phyloP scores from a whole-genome alignment of 1,140 invertebrate genomes.

The Idris sp. region DNA sequence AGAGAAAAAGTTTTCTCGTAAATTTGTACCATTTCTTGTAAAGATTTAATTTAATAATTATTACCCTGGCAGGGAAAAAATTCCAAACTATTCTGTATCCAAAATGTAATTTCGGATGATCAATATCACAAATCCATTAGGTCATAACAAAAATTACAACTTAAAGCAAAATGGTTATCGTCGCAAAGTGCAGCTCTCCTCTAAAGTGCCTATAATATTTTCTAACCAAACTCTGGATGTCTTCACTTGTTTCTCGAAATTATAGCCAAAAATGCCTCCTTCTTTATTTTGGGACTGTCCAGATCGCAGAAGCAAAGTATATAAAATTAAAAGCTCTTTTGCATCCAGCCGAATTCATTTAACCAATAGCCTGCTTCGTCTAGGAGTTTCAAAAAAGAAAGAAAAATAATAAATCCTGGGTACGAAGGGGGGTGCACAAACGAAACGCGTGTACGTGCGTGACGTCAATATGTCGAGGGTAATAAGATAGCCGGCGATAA shows the following conservation, averaged over 20 bases:
- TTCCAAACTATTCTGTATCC: no score
- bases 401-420: conserved; percentile 14
- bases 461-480: conserved; percentile 76
- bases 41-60: not conserved
- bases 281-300: conserved; percentile 7
- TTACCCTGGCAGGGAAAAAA: no score
- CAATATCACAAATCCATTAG: conserved; percentile 7
- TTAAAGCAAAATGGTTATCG: conserved; percentile 8
- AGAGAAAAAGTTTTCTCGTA: no score
- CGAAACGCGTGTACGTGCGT: conserved; percentile 71
- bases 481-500: conserved; percentile 78
- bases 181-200: not conserved
- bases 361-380: conserved; percentile 45
- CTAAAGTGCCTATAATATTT: conserved; percentile 5
- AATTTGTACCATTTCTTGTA: no score
- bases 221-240: conserved; percentile 23
- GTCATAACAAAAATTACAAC: conserved; percentile 24
- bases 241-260: conserved; percentile 31
- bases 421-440: conserved; percentile 42
- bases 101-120: conserved; percentile 14
- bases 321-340: conserved; percentile 47
- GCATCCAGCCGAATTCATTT: conserved; percentile 41
- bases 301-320: conserved; percentile 33
- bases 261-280: conserved; percentile 36
- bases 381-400: conserved; percentile 31